Evolutionary conservation across 2,113 vertebrate genomes (phyloP), one percentile per base, ranked within the genome.

Genomic region (Calonectris borealis): DNA sequence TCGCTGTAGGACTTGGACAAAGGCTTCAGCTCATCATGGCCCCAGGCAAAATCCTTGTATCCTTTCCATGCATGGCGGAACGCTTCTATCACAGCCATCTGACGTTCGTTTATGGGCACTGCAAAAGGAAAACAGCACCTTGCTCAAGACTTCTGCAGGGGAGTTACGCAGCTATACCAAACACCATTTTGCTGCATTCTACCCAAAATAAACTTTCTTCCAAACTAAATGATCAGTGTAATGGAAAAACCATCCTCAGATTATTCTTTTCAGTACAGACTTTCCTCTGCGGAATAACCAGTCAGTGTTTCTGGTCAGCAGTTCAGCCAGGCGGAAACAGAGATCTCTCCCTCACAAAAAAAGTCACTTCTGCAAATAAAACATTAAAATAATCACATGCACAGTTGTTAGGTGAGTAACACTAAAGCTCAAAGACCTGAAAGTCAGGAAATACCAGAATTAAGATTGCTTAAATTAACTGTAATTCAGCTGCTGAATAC

Each of bases 61-160:
- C 99, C 99, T 54, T 98, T 98, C 99, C 99, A 99, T 0, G 99
- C 99, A 0, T 99, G 99, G 34, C 94, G 98, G 97, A 99, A 99
- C 7, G 99, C 99, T 27, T 99, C 98, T 0, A 98, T 97, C 58
- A 99, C 99, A 0, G 98, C 98, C 95, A 98, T 85, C 97, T 99
- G 98, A 8, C 98, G 98, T 21, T 98, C 69, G 0, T 86, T 98
- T 2, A 97, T 64, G 42, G 96, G 76, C 16, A 79, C 98, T 98
- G 60, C 21, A 9, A 36, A 70, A n/a, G 49, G 80, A 27, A n/a
- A 51, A 48, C 9, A 73, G 8, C 71, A 66, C 15, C 11, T 18
- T 25, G 44, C 31, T 94, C 58, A 55, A 31, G 25, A 42, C 27
- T 54, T 21, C 64, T 20, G 36, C 48, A 46, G 42, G 9, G 31